Percentiles rank a stretch among this genome's conserved stretches.
Conservation (phyloP, 2,797 vertebrate species). For the Falco cherrug region DNA sequence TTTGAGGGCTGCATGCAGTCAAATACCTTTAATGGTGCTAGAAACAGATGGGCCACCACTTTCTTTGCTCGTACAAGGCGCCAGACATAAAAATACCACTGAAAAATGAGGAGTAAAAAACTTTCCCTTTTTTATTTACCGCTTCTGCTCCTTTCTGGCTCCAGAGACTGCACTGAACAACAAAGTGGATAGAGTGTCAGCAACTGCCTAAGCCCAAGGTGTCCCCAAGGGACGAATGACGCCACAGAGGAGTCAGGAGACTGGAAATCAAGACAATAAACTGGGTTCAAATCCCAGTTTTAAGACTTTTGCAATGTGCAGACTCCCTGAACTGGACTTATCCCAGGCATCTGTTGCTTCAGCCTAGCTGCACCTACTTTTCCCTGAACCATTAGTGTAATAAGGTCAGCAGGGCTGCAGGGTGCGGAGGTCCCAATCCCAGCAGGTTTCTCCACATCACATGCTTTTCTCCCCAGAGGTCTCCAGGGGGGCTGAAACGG, state of each 20-base stretch:
- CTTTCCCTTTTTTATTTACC: background rate
- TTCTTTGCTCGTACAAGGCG: background rate
- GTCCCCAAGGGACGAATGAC: background rate
- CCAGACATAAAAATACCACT: background rate
- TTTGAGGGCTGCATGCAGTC: slow-evolving; percentile 54
- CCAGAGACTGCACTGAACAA: background rate
- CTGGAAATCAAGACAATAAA: background rate
- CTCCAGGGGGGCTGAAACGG: background rate
- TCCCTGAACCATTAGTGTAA: background rate
- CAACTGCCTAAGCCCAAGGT: background rate
- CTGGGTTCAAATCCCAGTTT: background rate
- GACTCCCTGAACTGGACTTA: background rate
- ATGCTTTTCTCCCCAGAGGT: background rate
- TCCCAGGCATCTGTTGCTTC: background rate
- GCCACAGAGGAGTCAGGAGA: background rate
- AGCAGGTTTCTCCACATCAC: background rate
- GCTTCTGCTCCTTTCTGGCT: background rate
- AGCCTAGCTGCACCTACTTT: background rate
- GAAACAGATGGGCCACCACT: slow-evolving; percentile 39
- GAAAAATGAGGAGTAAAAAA: background rate
- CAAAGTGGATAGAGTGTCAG: background rate
- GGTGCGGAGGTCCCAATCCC: background rate
- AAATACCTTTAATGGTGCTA: slow-evolving; percentile 41
- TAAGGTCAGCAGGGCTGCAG: background rate
- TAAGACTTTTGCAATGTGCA: background rate